Evolutionary conservation across 2,888 invertebrate genomes (phyloP).

Genomic region (Diploptera punctata): DNA sequence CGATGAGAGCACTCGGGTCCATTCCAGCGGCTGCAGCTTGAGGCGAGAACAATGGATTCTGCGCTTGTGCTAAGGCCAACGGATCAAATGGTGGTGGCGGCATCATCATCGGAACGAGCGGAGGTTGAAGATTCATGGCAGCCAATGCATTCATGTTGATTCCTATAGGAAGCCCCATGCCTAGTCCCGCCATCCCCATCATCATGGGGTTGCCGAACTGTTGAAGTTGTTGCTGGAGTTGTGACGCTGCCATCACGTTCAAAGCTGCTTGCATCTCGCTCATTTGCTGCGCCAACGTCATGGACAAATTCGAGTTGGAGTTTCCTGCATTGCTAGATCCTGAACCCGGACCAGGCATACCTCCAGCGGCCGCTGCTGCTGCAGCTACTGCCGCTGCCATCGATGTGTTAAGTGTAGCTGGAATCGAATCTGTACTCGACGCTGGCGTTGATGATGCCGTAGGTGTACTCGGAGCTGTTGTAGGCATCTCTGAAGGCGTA

Average conservation of each 20-base stretch:
- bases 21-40: conserved; percentile 54
- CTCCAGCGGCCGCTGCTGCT: neutral
- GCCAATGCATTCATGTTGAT: conserved; percentile 83
- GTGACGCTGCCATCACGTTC: conserved; percentile 74
- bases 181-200: conserved; percentile 80
- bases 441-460: conserved; percentile 66
- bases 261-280: conserved; percentile 85
- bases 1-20: conserved; percentile 58
- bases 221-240: conserved; percentile 82
- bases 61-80: conserved; percentile 50
- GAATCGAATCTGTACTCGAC: conserved; percentile 64
- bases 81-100: conserved; percentile 81
- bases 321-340: conserved; percentile 39
- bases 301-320: conserved; percentile 51
- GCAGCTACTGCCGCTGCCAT: conserved; percentile 50
- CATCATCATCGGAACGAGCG: conserved; percentile 88
- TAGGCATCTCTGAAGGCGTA: conserved; percentile 47
- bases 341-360: conserved; percentile 47
- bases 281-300: conserved; percentile 74
- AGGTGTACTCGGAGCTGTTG: conserved; percentile 66
- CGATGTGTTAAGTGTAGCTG: conserved; percentile 59
- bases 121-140: conserved; percentile 95
- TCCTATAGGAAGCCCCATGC: conserved; percentile 77
- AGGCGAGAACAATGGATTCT: conserved; percentile 43
- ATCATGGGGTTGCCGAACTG: conserved; percentile 88